Base-by-base conservation (phyloP, 2,888 invertebrate genomes). In the Ochropleura plecta region DNA sequence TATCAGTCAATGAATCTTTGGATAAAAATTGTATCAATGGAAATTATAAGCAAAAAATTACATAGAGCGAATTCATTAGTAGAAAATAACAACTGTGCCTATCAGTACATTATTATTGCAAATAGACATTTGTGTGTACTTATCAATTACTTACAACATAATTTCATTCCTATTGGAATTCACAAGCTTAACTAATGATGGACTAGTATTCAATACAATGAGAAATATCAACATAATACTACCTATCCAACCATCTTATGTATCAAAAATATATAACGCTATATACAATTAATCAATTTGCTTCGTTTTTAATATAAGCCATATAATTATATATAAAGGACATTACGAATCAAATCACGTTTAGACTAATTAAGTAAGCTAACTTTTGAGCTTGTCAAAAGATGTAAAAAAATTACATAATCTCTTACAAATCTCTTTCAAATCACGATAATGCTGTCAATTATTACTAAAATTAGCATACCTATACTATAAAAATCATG, bases 151-250 rank as follows among this genome's bases (percentile, higher is more conserved):
- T 85, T 88, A 87, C 68, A 85, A 80, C 70, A 81, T 79, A 81
- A 79, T 85, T 84, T 84, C 79, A 86, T 88, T 84, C 81, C 81
- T 72, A 73, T 78, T 81, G 86, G 85, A 87, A 87, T 83, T 82
- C 85, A 88, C 86, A 88, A 86, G 72, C 88, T 90, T 92, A 92
- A 87, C 88, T 88, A 88, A 91, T 89, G 91, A 93, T 92, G 91
- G 95, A 95, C 95, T 95, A 95, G 95, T 93, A 91, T 93, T 92
- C 87, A 93, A 92, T 92, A 92, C 90, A 93, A 90, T 88, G 88
- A 90, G 89, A 91, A 88, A 91, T 79, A 86, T 82, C 85, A 89
- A 87, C 84, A 87, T 86, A 88, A 87, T 88, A 90, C 87, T 86
- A n/a, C n/a, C n/a, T n/a, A 89, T 88, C 85, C 87, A 86, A 87